A percentile compares a stretch with the other conserved stretches of the same genome.
These are phyloP conservation scores for Microplitis mediator DNA, from an alignment of 1,140 invertebrate genomes.

Conservation along the genomic window DNA sequence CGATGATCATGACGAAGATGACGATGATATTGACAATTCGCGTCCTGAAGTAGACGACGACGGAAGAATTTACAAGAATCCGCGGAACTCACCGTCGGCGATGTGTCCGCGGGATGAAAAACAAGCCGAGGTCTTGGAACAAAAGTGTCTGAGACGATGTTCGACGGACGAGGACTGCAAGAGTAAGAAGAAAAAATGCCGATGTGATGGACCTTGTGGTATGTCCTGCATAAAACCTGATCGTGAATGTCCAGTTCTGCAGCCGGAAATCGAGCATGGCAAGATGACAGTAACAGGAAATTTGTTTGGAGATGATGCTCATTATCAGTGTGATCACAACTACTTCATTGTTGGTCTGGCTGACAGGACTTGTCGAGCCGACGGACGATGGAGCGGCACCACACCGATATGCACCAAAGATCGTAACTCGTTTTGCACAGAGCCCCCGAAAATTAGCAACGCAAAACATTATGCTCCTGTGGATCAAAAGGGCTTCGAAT, in stretches of 20 bases:
- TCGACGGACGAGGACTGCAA: constrained; percentile 94
- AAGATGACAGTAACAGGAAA: constrained; percentile 73
- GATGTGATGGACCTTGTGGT: constrained; percentile 95
- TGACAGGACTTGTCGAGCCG: constrained; percentile 86
- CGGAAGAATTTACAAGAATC: constrained; percentile 84
- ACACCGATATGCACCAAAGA: constrained; percentile 89
- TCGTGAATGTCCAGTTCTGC: constrained; percentile 76
- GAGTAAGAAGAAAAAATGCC: constrained; percentile 93
- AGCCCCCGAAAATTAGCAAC: constrained; percentile 85
- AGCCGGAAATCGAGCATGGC: constrained; percentile 75
- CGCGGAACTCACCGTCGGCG: constrained; percentile 83
- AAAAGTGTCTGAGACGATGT: constrained; percentile 92
- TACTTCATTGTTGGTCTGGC: constrained; percentile 85
- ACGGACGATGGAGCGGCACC: constrained; percentile 89
- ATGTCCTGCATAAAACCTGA: constrained; percentile 97
- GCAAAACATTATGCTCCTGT: constrained; percentile 84
- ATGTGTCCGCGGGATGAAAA: constrained; percentile 83
- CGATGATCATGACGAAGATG: constrained; percentile 66
- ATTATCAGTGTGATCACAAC: constrained; percentile 85
- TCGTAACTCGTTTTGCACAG: constrained; percentile 81
- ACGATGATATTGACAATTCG: constrained; percentile 65
- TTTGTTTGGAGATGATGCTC: constrained; percentile 78
- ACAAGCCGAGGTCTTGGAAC: constrained; percentile 68
- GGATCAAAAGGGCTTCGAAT: constrained; percentile 82
- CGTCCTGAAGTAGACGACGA: constrained; percentile 70